Percentiles rank a stretch among this genome's conserved stretches.
These are phyloP conservation scores for Drosophila truncata DNA, from an alignment of 1,140 invertebrate species.

Conservation along the genomic window DNA sequence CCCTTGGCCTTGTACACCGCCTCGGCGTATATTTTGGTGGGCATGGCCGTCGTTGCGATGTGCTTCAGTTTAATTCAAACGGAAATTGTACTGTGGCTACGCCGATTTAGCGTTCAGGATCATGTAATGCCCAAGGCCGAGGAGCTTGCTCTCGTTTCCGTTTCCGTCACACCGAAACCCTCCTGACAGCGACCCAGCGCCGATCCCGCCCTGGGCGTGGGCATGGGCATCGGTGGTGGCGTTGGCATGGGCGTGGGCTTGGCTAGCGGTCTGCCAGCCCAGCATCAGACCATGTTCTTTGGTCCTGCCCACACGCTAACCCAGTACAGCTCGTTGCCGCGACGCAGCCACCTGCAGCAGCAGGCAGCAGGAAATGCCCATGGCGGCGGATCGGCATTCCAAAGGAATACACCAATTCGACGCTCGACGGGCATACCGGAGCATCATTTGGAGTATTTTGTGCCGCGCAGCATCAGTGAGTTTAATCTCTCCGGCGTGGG, in stretches of 20 bases:
- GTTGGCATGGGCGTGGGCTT: neutral
- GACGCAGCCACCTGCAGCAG: constrained; percentile 71
- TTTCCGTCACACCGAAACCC: constrained; percentile 81
- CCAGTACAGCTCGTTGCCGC: constrained; percentile 82
- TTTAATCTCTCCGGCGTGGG: constrained; percentile 90
- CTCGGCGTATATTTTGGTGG: constrained; percentile 95
- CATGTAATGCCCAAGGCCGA: constrained; percentile 79
- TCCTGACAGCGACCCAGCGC: constrained; percentile 85
- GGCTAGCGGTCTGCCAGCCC: constrained; percentile 39
- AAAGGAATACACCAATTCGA: constrained; percentile 88
- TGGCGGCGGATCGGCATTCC: constrained; percentile 85
- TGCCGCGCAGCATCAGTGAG: constrained; percentile 92
- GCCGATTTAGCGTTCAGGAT: constrained; percentile 86
- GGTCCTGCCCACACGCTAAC: constrained; percentile 74
- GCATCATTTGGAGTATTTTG: constrained; percentile 91
- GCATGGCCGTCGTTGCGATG: constrained; percentile 98
- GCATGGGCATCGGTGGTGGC: neutral
- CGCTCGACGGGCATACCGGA: constrained; percentile 88
- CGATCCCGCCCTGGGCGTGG: constrained; percentile 34
- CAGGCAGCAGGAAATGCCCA: constrained; percentile 6
- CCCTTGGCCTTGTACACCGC: constrained; percentile 88
- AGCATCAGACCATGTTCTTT: constrained; percentile 85
- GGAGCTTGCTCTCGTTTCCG: constrained; percentile 80
- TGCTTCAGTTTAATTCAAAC: constrained; percentile 98
- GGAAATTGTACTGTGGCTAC: constrained; percentile 91